Conservation (phyloP, 2,888 invertebrate genomes). For the Cryptocheilus praepositus region DNA sequence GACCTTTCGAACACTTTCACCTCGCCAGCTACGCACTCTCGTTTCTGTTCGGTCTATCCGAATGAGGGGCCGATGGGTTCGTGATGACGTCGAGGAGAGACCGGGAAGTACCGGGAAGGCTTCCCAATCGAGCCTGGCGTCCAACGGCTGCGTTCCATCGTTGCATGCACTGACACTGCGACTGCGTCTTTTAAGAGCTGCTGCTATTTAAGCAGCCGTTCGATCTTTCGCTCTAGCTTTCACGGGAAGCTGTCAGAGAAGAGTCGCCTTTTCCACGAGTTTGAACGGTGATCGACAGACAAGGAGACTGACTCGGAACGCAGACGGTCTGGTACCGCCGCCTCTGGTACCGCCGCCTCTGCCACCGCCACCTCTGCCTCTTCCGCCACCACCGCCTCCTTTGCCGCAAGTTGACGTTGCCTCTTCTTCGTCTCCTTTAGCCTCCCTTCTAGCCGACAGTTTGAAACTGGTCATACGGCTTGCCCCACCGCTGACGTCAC, state of each 20-base stretch:
- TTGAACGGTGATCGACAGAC: constrained; percentile 27
- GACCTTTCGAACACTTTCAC: constrained; percentile 4
- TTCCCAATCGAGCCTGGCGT: constrained; percentile 30
- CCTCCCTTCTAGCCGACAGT: constrained; percentile 31
- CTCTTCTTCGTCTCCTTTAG: constrained; percentile 27
- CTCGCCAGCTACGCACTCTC: constrained; percentile 4
- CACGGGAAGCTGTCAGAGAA: too few species aligned
- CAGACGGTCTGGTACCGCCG: constrained; percentile 9
- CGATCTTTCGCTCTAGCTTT: too few species aligned
- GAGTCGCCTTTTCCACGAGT: constrained; percentile 15
- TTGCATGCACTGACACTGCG: constrained; percentile 17
- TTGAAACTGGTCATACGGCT: constrained; percentile 64
- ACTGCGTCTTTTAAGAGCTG: too few species aligned
- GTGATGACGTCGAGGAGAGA: constrained; percentile 11
- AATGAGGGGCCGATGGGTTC: constrained; percentile 19
- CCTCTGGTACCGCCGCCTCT: constrained; percentile 33
- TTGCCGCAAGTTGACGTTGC: background rate
- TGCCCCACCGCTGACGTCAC: constrained; percentile 59
- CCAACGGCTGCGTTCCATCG: constrained; percentile 43
- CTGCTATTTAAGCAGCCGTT: too few species aligned
- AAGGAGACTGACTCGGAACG: too few species aligned
- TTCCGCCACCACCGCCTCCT: constrained; percentile 29
- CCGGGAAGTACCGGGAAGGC: constrained; percentile 37
- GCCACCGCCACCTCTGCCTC: constrained; percentile 32
- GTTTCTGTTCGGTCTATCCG: constrained; percentile 23